phyloP scores from a whole-genome alignment of 2,797 vertebrate species.

The Spondyliosoma cantharus region DNA sequence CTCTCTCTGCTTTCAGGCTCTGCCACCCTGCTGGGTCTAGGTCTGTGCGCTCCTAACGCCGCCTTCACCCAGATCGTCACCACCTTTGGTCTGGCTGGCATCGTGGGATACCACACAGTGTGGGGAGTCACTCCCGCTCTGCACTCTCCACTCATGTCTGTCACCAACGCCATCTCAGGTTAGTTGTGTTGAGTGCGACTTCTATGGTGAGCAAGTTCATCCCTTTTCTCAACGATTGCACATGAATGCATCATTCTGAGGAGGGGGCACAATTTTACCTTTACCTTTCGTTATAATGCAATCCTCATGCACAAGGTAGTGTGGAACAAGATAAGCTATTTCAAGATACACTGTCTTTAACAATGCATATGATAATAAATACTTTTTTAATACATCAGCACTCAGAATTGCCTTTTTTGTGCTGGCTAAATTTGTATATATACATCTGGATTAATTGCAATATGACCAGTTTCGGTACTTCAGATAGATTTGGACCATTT shows the following conservation, averaged over 20 bases:
- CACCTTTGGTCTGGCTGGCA: constrained; percentile 87
- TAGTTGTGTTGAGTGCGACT: constrained; percentile 31
- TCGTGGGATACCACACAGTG: constrained; percentile 86
- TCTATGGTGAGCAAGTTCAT: too few relatives aligned
- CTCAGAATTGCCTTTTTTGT: neutral
- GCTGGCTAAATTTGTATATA: neutral
- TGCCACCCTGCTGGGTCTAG: constrained; percentile 82
- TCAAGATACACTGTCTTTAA: neutral
- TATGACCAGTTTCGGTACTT: neutral
- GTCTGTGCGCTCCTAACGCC: constrained; percentile 81
- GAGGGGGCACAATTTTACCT: neutral
- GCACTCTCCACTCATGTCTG: constrained; percentile 88
- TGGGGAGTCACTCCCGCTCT: constrained; percentile 87
- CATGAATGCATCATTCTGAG: neutral
- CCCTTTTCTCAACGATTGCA: neutral
- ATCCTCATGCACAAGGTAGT: neutral
- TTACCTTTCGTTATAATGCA: neutral
- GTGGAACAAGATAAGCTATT: neutral
- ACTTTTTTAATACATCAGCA: neutral
- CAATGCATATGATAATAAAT: neutral
- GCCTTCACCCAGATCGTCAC: constrained; percentile 88
- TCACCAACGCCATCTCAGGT: constrained; percentile 91
- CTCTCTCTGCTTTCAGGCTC: constrained; percentile 67
- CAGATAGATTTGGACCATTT: neutral
- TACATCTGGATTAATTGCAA: neutral